A percentile compares a stretch with the other conserved stretches of the same genome.
Evolutionary conservation across 37 sponge, comb jelly and placozoan genomes (phyloP).

Genomic region (Cliona cf. orientalis): DNA sequence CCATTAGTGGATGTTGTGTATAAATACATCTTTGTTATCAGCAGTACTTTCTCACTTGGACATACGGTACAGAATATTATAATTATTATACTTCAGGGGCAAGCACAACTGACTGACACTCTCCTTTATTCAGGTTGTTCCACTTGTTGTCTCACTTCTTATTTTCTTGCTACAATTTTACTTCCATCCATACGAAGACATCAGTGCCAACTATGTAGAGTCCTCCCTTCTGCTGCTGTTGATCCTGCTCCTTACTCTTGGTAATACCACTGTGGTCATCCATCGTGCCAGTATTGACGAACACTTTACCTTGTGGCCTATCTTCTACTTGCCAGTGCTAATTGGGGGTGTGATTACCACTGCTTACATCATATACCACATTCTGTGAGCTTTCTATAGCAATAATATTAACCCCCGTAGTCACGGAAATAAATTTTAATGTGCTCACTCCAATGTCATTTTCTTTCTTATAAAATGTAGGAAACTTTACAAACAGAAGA

Average conservation of each 20-base stretch:
- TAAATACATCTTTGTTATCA: constrained; percentile 1
- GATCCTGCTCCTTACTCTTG: constrained; percentile 14
- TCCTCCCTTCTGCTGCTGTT: neutral
- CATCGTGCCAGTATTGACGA: neutral
- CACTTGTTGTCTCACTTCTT: neutral
- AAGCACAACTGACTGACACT: neutral
- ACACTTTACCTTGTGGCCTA: constrained; percentile 4
- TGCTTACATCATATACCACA: neutral
- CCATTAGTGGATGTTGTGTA: constrained; percentile 4
- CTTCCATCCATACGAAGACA: constrained; percentile 29
- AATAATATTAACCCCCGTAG: no score
- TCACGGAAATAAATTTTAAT: no score
- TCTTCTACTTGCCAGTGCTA: constrained; percentile 22
- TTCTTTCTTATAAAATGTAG: neutral
- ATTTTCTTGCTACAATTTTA: neutral
- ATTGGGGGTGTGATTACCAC: neutral
- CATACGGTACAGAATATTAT: no score
- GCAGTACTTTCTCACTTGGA: no score
- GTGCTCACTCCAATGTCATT: no score
- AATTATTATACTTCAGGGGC: no score
- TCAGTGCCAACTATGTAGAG: constrained; percentile 10
- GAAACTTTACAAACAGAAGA: neutral
- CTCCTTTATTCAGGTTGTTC: constrained; percentile 3
- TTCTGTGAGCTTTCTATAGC: no score
- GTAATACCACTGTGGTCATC: constrained; percentile 14